Evolutionary conservation across 2,888 invertebrate species (phyloP).

Genomic region (Lasioglossum morio): DNA sequence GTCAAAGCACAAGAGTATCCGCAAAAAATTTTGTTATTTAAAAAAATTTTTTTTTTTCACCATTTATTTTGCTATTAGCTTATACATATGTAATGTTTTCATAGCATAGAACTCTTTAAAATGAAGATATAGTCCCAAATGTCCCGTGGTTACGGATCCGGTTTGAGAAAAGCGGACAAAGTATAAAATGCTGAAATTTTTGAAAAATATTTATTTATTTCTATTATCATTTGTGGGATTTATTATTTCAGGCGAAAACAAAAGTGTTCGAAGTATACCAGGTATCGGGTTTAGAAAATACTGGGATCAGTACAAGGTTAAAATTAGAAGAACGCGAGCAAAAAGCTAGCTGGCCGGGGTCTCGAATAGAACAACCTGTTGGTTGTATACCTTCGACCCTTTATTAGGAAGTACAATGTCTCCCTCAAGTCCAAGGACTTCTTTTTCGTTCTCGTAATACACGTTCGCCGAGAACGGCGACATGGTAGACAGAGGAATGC

Average conservation of each 20-base stretch:
- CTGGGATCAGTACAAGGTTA: background rate
- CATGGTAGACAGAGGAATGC: constrained; percentile 58
- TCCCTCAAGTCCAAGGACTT: constrained; percentile 50
- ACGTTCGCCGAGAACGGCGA: constrained; percentile 16
- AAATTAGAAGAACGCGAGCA: background rate
- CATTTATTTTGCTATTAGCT: too few relatives aligned
- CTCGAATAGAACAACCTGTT: constrained; percentile 59
- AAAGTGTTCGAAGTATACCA: background rate
- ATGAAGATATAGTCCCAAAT: too few relatives aligned
- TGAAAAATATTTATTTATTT: too few relatives aligned
- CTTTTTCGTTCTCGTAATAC: constrained; percentile 45
- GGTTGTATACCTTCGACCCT: constrained; percentile 45
- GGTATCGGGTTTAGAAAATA: background rate
- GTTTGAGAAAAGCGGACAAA: too few relatives aligned
- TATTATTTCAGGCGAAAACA: background rate
- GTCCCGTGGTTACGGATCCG: too few relatives aligned
- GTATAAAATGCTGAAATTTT: too few relatives aligned
- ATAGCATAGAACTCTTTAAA: too few relatives aligned
- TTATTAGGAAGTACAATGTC: constrained; percentile 59
- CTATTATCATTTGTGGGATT: too few relatives aligned
- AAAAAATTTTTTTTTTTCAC: too few relatives aligned
- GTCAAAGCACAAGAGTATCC: too few relatives aligned
- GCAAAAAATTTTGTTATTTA: too few relatives aligned
- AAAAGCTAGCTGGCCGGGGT: constrained; percentile 8
- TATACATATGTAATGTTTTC: too few relatives aligned